Percentiles rank a stretch among this genome's conserved stretches.
Evolutionary conservation across 2,113 vertebrate genomes (phyloP).

Genomic region (Regulus satrapa): DNA sequence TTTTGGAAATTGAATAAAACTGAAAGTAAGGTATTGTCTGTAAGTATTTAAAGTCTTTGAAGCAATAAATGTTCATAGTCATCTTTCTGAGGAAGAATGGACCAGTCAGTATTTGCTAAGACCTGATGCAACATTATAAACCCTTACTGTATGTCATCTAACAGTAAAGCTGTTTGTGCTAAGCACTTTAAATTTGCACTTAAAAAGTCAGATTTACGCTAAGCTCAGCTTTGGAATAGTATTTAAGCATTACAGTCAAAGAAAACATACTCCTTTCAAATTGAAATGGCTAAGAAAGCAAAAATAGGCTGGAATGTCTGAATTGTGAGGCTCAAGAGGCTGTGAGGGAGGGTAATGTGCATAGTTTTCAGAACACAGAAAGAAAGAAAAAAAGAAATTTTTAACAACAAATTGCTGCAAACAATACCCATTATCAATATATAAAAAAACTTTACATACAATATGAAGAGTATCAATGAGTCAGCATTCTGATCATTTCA

Average conservation of each 20-base stretch:
- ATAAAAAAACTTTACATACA: not conserved
- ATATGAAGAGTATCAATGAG: not conserved
- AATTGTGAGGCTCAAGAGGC: not conserved
- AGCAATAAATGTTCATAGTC: not conserved
- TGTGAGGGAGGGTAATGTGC: not conserved
- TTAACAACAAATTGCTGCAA: not conserved
- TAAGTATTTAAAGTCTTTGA: not conserved
- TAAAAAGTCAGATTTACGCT: not conserved
- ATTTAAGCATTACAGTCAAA: constrained; percentile 4
- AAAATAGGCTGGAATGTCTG: not conserved
- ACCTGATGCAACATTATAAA: not conserved
- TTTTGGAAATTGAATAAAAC: not conserved
- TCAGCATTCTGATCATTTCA: not conserved
- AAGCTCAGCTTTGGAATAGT: not conserved
- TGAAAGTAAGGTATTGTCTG: not conserved
- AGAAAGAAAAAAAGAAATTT: not conserved
- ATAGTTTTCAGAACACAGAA: not conserved
- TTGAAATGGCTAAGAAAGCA: not conserved
- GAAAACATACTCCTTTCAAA: not conserved
- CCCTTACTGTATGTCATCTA: not conserved
- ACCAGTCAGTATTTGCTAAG: not conserved
- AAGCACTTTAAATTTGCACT: not conserved
- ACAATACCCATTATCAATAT: not conserved
- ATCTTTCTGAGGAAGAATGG: not conserved
- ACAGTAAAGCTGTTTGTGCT: not conserved